A percentile compares a stretch with the other conserved stretches of the same genome.
Conservation (phyloP, 2,888 invertebrate genomes). For the Cephus rjabovi region DNA sequence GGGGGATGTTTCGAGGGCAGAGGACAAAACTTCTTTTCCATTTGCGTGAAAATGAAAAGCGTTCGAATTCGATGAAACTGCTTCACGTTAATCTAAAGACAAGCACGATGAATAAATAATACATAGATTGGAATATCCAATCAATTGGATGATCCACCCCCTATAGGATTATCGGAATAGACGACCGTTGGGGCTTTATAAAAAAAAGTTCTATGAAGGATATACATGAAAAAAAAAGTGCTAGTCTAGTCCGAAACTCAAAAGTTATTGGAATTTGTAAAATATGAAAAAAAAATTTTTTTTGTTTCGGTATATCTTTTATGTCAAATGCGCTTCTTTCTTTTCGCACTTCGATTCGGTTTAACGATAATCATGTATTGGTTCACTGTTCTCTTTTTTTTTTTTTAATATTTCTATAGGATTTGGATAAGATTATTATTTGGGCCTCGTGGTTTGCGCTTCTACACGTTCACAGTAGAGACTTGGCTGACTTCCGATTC, state of each 20-base stretch:
- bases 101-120: background rate
- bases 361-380: background rate
- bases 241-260: background rate
- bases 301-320: no score
- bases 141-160: background rate
- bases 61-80: background rate
- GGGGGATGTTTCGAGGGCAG: background rate
- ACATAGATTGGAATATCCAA: background rate
- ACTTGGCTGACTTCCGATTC: constrained; percentile 46
- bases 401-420: background rate
- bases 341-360: background rate
- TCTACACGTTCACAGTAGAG: constrained; percentile 38
- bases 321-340: no score
- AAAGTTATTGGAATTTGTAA: background rate
- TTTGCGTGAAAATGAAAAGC: background rate
- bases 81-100: background rate
- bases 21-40: background rate
- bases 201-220: background rate
- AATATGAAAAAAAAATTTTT: background rate
- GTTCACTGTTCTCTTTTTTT: no score
- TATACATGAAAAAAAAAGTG: background rate
- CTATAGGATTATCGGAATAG: background rate
- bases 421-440: background rate
- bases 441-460: constrained; percentile 27
- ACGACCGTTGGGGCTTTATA: background rate